Evolutionary conservation across 1,140 invertebrate genomes (phyloP), one percentile per base, ranked within the genome.

Genomic region (Brachionus sp.): DNA sequence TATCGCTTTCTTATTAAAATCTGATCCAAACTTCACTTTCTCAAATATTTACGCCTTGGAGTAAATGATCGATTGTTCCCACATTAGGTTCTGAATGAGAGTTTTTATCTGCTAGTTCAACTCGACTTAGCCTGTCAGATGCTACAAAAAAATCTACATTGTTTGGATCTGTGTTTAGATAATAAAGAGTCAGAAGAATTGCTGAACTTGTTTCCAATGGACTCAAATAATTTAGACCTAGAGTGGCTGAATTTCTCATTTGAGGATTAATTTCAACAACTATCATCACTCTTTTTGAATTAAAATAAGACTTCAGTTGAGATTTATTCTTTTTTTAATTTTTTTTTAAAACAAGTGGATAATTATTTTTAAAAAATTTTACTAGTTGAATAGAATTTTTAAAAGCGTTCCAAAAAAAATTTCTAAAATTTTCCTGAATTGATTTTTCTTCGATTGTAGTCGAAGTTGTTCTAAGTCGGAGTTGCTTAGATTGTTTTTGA

Each of bases 41-140:
- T 2, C 3, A 2, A 2, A 46, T 19, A 25, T 44, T 46, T 29
- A 75, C 70, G 16, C 70, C 70, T 46, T 75, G 70, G 12, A 75
- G 10, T 46, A 75, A 46, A 10, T 46, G 37, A 10, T 75, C 70
- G 0, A 75, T 46, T 4, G 70, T 46, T 12, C 70, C 42, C 25
- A 75, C 29, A 46, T 75, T 44, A 46, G 70, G 70, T 25, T 75
- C 39, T 25, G 39, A 29, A 46, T 75, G 70, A 46, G 37, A 29
- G 23, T 75, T 46, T 75, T 75, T 75, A 75, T 75, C 42, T 50
- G 70, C 70, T 29, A 75, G 29, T 46, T 75, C 70, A 46, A 75
- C 44, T 75, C 42, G 16, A 13, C 39, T 75, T 13, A 75, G 44
- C 44, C 42, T 75, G 44, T 75, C 70, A 3, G 70, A 75, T 4